phyloP scores from a whole-genome alignment of 2,888 invertebrate genomes.

The Rotaria socialis region DNA sequence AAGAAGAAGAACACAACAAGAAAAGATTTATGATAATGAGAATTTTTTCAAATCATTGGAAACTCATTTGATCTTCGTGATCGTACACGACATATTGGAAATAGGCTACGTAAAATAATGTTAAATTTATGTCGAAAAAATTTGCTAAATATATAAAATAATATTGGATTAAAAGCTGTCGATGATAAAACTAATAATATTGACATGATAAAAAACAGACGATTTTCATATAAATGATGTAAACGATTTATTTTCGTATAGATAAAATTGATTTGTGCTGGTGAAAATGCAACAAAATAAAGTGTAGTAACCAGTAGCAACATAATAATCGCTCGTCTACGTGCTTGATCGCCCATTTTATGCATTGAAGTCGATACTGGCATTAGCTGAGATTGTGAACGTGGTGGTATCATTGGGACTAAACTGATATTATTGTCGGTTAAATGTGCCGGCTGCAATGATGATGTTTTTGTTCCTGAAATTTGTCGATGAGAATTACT shows the following conservation, averaged over 20 bases:
- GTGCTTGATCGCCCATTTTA: not conserved
- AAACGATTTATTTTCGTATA: not conserved
- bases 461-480: not conserved
- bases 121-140: constrained; percentile 32
- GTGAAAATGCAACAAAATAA: constrained; percentile 23
- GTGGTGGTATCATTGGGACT: not conserved
- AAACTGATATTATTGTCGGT: not conserved
- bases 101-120: constrained; percentile 11
- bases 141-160: constrained; percentile 25
- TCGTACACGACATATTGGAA: not conserved
- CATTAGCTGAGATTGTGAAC: not conserved
- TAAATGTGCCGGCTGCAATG: not conserved
- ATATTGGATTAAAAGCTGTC: constrained; percentile 27
- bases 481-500: not conserved
- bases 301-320: not conserved
- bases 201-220: not conserved
- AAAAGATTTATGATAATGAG: no score
- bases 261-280: not conserved
- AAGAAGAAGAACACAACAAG: not conserved
- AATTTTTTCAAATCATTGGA: not conserved
- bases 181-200: constrained; percentile 20
- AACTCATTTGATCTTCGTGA: not conserved
- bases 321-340: constrained; percentile 17
- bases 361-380: not conserved
- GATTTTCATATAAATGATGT: constrained; percentile 32